These are phyloP conservation scores for Kryptolebias marmoratus DNA, from an alignment of 2,113 vertebrate species.

Conservation along the genomic window DNA sequence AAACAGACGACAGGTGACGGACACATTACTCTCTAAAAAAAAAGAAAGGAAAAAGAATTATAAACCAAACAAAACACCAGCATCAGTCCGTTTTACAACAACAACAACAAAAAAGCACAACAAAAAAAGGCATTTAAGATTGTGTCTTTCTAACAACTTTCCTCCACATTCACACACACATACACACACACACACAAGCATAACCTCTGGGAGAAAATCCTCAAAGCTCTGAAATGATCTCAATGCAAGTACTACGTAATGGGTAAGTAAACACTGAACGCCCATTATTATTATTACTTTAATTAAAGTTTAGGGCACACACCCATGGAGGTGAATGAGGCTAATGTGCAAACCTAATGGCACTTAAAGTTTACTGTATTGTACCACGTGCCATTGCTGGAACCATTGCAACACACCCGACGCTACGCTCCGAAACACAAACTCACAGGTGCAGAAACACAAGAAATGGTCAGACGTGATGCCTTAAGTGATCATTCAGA, in stretches of 20 bases:
- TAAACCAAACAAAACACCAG: constrained; percentile 51
- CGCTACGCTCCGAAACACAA: constrained; percentile 35
- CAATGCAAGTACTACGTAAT: constrained; percentile 27
- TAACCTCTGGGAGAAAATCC: constrained; percentile 20
- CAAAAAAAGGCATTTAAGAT: constrained; percentile 68
- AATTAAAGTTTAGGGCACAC: constrained; percentile 27
- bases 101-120: constrained; percentile 7
- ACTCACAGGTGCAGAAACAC: constrained; percentile 17
- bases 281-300: constrained; percentile 4
- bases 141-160: constrained; percentile 41
- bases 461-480: constrained; percentile 36
- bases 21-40: constrained; percentile 71
- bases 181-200: constrained; percentile 4
- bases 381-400: constrained; percentile 47
- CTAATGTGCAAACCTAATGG: constrained; percentile 64
- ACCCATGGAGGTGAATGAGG: constrained; percentile 47
- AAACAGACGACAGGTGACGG: constrained; percentile 75
- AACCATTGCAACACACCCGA: constrained; percentile 39
- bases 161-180: constrained; percentile 2
- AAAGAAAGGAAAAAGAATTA: constrained; percentile 18
- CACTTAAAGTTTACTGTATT: constrained; percentile 61
- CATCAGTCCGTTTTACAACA: constrained; percentile 69
- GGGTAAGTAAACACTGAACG: constrained; percentile 14
- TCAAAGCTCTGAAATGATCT: constrained; percentile 33
- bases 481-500: background rate